Evolutionary conservation across 2,888 invertebrate genomes (phyloP), one percentile per base, ranked within the genome.

Genomic region (Hermaeophaga mercurialis): DNA sequence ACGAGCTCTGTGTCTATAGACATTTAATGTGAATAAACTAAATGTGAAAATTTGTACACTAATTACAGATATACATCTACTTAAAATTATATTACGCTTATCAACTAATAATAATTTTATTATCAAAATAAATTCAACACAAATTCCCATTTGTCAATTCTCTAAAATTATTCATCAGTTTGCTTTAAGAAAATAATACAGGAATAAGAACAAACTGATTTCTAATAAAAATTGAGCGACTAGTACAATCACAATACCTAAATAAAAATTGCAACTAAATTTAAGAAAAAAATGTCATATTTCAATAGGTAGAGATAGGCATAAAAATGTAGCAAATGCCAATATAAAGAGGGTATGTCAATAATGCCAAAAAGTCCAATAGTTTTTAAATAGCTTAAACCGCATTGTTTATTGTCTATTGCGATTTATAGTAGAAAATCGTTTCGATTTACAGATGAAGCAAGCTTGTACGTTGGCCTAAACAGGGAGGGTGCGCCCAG

Each of bases 191-290:
- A 66, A 65, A 66, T 47, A 49, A 52, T 22, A 50, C 38, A 19
- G 36, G 46, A 54, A 52, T 43, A 12, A 26, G 38, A 33, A 56
- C 39, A 55, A 60, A 59, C 52, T 53, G 56, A 53, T 52, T 58
- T 45, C 54, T 54, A 55, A 61, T 59, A 63, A 62, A 70, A 64
- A 67, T 69, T 71, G 71, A 75, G 73, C 71, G 76, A 76, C 76
- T 76, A 76, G 76, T 73, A 71, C 64, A 70, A 76, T 76, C 76
- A 76, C 76, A 74, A 72, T 72, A 72, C 71, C 72, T 73, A 74
- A 67, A 66, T 39, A 65, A 56, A 64, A 67, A 70, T 67, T 69
- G 70, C 68, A 67, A 68, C 64, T 67, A 65, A 66, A 61, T 45
- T 52, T 44, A 48, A 38, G 38, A 15, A 38, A 26, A 38, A 31